A percentile compares a stretch with the other conserved stretches of the same genome.
These are phyloP conservation scores for Eubasilissa splendida DNA, from an alignment of 2,888 invertebrate genomes.

Conservation along the genomic window DNA sequence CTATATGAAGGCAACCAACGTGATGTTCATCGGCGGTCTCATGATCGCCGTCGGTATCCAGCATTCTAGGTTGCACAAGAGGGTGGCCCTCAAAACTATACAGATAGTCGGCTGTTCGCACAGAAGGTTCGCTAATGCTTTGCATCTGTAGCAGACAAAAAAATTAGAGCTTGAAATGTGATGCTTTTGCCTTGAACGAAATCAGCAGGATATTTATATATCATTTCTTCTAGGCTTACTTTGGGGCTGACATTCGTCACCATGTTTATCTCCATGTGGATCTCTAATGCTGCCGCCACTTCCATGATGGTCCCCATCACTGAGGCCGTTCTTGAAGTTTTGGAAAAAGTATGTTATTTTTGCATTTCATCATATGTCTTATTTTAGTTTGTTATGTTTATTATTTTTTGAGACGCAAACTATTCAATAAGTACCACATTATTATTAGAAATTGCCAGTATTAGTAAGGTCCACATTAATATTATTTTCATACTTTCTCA, in stretches of 20 bases:
- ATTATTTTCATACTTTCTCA: too few species aligned
- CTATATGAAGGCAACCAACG: constrained; percentile 86
- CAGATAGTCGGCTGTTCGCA: constrained; percentile 84
- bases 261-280: constrained; percentile 90
- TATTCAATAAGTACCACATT: background rate
- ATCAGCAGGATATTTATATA: too few species aligned
- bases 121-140: constrained; percentile 69
- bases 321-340: background rate
- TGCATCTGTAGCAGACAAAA: too few species aligned
- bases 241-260: constrained; percentile 82
- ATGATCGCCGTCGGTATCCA: constrained; percentile 94
- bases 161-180: too few species aligned
- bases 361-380: background rate
- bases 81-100: constrained; percentile 89
- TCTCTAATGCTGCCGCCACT: constrained; percentile 86
- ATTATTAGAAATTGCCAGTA: background rate
- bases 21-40: constrained; percentile 92
- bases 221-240: constrained; percentile 70
- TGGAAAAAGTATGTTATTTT: background rate
- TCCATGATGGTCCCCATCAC: constrained; percentile 88
- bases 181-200: too few species aligned
- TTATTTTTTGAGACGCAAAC: too few species aligned
- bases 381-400: too few species aligned
- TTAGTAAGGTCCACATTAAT: background rate
- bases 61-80: constrained; percentile 89